These are phyloP conservation scores for Pantherophis alleghaniensis DNA, from an alignment of 2,797 vertebrate genomes.

Conservation along the genomic window DNA sequence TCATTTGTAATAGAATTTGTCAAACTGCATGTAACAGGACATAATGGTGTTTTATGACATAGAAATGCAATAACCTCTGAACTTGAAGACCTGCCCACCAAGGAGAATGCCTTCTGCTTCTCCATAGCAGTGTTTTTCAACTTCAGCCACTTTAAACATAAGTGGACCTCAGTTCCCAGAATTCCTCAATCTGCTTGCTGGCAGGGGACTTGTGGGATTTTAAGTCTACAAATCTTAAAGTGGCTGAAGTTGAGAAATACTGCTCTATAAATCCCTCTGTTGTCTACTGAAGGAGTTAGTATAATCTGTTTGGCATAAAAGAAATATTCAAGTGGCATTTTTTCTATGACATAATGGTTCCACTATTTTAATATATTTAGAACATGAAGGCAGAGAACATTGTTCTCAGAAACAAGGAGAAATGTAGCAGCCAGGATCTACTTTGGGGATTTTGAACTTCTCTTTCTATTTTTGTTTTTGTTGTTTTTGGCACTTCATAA, in stretches of 20 bases:
- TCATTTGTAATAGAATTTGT: neutral
- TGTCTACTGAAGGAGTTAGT: neutral
- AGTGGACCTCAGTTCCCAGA: neutral
- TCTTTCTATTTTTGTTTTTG: neutral
- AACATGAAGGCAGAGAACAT: neutral
- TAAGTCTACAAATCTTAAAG: neutral
- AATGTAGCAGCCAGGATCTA: neutral
- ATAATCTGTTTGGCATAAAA: neutral
- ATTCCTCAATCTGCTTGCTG: neutral
- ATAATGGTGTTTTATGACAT: neutral
- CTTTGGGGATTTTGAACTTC: neutral
- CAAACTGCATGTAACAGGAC: neutral
- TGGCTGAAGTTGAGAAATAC: neutral
- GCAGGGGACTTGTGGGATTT: neutral
- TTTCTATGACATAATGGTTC: neutral
- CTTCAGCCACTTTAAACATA: neutral
- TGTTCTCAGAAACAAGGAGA: neutral
- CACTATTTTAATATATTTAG: neutral
- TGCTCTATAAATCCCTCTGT: neutral
- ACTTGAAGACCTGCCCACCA: neutral
- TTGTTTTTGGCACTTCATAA: neutral
- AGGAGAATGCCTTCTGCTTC: neutral
- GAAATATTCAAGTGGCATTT: neutral
- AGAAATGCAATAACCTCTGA: neutral
- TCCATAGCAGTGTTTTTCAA: neutral